A percentile compares a stretch with the other conserved stretches of the same genome.
phyloP scores from a whole-genome alignment of 2,888 invertebrate genomes.

The Pherbina coryleti region DNA sequence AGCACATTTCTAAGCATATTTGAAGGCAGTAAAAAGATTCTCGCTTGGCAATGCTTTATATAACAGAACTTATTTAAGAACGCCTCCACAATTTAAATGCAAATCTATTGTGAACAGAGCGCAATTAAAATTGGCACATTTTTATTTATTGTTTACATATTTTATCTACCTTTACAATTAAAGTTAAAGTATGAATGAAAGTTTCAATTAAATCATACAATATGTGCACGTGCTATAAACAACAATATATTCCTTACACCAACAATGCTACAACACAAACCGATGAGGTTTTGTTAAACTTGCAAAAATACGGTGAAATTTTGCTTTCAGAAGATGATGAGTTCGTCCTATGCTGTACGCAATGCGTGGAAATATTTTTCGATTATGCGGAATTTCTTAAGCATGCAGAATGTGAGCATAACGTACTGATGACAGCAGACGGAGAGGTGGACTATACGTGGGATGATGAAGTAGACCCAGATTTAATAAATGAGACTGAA shows the following conservation, averaged over 20 bases:
- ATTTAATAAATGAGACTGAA: neutral
- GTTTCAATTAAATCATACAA: neutral
- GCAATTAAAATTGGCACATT: neutral
- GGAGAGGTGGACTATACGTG: neutral
- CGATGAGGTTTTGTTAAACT: neutral
- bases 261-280: neutral
- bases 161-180: neutral
- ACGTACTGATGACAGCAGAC: neutral
- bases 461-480: neutral
- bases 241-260: neutral
- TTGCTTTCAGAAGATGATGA: conserved; percentile 2
- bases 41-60: too few relatives aligned
- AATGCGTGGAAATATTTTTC: conserved; percentile 25
- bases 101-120: too few relatives aligned
- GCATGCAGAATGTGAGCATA: conserved; percentile 5
- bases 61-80: too few relatives aligned
- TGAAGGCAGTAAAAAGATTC: too few relatives aligned
- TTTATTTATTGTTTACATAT: neutral
- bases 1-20: too few relatives aligned
- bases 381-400: conserved; percentile 15
- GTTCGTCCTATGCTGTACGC: conserved; percentile 18
- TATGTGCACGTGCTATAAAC: neutral
- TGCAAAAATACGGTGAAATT: conserved; percentile 32
- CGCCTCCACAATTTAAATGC: too few relatives aligned
- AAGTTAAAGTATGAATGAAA: neutral